These are phyloP conservation scores for Heliocidaris tuberculata DNA, from an alignment of 35 echinoderm and acorn worm genomes.

Conservation along the genomic window DNA sequence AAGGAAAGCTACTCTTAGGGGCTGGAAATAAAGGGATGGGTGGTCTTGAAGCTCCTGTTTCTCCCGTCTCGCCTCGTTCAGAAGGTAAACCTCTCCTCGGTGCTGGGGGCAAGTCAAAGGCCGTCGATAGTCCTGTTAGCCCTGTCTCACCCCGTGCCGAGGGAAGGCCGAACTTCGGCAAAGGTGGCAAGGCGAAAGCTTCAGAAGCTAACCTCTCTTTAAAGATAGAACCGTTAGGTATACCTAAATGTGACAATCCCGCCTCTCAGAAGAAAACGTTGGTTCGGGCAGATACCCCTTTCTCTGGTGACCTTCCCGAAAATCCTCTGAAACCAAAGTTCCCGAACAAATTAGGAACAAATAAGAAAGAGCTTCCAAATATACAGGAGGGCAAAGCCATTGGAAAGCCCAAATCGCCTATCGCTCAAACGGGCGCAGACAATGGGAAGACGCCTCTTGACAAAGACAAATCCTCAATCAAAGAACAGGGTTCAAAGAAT, in stretches of 20 bases:
- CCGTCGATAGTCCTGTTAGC: not conserved
- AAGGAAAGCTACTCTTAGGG: not conserved
- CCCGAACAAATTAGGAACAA: not conserved
- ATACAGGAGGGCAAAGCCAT: not conserved
- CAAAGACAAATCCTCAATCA: no score
- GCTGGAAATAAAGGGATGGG: not conserved
- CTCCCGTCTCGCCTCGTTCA: not conserved
- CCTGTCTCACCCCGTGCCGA: not conserved
- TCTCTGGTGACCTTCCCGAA: not conserved
- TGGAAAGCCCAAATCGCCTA: not conserved
- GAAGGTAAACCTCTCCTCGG: not conserved
- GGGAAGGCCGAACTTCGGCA: not conserved
- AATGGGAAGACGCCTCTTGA: not conserved
- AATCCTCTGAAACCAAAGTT: not conserved
- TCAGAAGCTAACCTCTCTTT: not conserved
- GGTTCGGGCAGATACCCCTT: constrained; percentile 2
- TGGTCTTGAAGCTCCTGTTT: not conserved
- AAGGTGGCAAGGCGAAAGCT: not conserved
- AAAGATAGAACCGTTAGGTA: not conserved
- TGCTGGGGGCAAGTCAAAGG: not conserved
- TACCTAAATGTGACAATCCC: not conserved
- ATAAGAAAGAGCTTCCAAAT: not conserved
- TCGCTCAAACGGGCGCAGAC: not conserved
- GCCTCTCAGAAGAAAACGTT: not conserved
- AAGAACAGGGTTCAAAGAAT: no score